Evolutionary conservation across 2,888 invertebrate genomes (phyloP).

Genomic region (Chrysina gloriosa): DNA sequence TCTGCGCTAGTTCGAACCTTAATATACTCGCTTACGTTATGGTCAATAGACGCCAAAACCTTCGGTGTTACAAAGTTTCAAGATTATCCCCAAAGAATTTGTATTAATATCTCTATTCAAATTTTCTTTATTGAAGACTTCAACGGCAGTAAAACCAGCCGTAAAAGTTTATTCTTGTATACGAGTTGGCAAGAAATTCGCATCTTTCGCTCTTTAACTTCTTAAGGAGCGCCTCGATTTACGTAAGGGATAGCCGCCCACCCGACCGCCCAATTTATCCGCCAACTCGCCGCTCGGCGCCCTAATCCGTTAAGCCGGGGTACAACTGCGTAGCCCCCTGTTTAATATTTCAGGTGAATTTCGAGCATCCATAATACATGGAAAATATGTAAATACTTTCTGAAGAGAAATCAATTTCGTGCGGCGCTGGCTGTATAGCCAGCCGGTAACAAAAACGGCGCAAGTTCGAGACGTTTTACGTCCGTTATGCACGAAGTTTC

Average conservation of each 20-base stretch:
- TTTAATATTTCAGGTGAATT: conserved; percentile 42
- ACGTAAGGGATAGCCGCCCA: background rate
- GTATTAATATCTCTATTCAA: too few species aligned
- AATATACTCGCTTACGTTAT: too few species aligned
- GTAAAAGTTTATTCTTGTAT: conserved; percentile 9
- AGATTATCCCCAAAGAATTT: too few species aligned
- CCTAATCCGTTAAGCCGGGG: background rate
- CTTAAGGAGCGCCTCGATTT: background rate
- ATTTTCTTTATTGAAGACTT: background rate
- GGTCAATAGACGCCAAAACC: too few species aligned
- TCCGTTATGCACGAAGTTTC: conserved; percentile 21
- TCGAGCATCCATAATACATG: conserved; percentile 38
- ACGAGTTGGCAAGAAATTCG: background rate
- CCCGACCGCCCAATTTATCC: background rate
- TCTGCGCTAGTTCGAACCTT: too few species aligned
- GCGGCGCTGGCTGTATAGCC: background rate
- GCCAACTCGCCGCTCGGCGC: background rate
- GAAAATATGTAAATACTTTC: conserved; percentile 43
- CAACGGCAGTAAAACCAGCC: background rate
- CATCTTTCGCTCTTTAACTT: background rate
- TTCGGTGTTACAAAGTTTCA: too few species aligned
- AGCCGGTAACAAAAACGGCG: conserved; percentile 5
- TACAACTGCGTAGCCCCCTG: background rate
- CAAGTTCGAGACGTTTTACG: conserved; percentile 31
- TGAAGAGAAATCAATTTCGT: conserved; percentile 43